phyloP scores from a whole-genome alignment of 1,140 invertebrate species.

The Cephus cinctus region DNA sequence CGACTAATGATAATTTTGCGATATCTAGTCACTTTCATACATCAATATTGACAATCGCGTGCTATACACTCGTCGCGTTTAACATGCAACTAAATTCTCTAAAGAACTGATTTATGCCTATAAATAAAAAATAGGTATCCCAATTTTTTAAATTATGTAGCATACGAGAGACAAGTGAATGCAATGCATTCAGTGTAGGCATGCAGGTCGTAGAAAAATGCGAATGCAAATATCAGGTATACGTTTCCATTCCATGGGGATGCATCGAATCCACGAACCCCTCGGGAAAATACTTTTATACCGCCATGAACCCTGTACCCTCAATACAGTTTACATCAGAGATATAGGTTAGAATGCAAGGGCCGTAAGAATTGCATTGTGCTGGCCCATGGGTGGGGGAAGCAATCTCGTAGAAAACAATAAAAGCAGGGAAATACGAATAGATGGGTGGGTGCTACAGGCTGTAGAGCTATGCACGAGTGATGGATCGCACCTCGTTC shows the following conservation, averaged over 20 bases:
- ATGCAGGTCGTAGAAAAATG: background rate
- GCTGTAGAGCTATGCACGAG: slow-evolving; percentile 2
- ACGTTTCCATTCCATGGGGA: no score
- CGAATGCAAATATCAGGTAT: background rate
- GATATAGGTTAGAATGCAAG: background rate
- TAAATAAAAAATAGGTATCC: no score
- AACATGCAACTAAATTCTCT: no score
- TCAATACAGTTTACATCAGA: slow-evolving; percentile 25
- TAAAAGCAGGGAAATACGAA: slow-evolving; percentile 24
- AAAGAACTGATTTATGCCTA: no score
- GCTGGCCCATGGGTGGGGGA: slow-evolving; percentile 20
- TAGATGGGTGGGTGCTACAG: background rate
- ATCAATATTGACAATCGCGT: no score
- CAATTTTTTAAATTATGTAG: no score
- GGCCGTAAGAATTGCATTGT: slow-evolving; percentile 15
- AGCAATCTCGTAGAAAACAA: slow-evolving; percentile 32
- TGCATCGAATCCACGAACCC: no score
- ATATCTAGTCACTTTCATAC: no score
- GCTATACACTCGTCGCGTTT: no score
- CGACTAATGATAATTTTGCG: no score
- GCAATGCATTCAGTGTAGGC: no score
- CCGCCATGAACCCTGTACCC: slow-evolving; percentile 25
- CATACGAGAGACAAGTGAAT: no score
- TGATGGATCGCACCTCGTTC: slow-evolving; percentile 38
- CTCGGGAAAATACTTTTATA: slow-evolving; percentile 16